Percentiles rank a stretch among this genome's conserved stretches.
Evolutionary conservation across 2,888 invertebrate genomes (phyloP).

Genomic region (Synanthedon andrenaeformis): DNA sequence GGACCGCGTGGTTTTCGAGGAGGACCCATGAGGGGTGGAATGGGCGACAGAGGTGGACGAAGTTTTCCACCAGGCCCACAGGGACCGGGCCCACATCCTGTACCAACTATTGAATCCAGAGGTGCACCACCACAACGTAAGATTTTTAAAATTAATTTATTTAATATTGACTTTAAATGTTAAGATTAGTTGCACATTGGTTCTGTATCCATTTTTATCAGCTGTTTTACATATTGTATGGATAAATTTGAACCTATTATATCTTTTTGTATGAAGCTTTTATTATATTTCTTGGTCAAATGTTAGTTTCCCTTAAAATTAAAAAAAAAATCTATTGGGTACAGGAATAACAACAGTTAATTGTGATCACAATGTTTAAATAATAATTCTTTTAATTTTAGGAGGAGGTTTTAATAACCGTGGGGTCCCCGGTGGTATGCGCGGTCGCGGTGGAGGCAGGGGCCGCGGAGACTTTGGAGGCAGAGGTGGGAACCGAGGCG

Average conservation of each 20-base stretch:
- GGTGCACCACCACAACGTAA: constrained; percentile 50
- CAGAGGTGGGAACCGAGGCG: constrained; percentile 46
- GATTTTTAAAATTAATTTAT: constrained; percentile 4
- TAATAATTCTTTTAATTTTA: constrained; percentile 4
- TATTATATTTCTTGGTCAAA: background rate
- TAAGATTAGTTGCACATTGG: background rate
- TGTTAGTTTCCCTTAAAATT: no score
- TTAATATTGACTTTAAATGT: background rate
- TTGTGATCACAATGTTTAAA: no score
- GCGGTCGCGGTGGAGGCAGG: constrained; percentile 50
- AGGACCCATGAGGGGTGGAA: constrained; percentile 48
- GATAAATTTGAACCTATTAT: background rate
- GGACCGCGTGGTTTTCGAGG: constrained; percentile 57
- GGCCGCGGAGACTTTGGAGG: constrained; percentile 58
- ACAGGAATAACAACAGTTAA: no score
- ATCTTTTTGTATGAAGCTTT: background rate
- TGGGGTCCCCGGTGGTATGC: constrained; percentile 54
- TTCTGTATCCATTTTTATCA: background rate
- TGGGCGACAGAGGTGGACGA: constrained; percentile 55
- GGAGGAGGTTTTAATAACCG: constrained; percentile 55
- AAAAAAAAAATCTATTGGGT: no score
- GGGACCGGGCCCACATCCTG: constrained; percentile 62
- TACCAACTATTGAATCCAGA: constrained; percentile 58
- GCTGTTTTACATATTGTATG: background rate
- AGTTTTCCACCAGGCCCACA: constrained; percentile 56